These are phyloP conservation scores for Microdon myrmicae DNA, from an alignment of 2,888 invertebrate species.

Conservation along the genomic window DNA sequence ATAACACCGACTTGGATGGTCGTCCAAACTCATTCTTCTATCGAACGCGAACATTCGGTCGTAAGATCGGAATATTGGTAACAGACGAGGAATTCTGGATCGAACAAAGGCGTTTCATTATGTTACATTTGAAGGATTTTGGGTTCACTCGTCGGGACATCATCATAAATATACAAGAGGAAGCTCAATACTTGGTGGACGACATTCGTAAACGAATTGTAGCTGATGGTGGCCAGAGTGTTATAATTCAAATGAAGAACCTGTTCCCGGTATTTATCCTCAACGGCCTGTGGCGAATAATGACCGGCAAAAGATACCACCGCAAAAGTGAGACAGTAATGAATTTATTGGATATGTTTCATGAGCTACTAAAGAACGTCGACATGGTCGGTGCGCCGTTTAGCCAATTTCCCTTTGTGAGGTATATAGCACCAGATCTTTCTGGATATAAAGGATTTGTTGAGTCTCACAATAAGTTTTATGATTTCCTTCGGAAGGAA, in stretches of 20 bases:
- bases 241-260: constrained; percentile 75
- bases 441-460: constrained; percentile 83
- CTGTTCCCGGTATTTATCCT: constrained; percentile 81
- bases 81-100: constrained; percentile 78
- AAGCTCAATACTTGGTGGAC: constrained; percentile 74
- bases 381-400: constrained; percentile 86
- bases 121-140: constrained; percentile 82
- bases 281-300: constrained; percentile 85
- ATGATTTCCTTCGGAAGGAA: constrained; percentile 78
- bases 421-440: constrained; percentile 76
- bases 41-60: constrained; percentile 80
- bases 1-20: constrained; percentile 81
- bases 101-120: constrained; percentile 80
- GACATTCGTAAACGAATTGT: constrained; percentile 65
- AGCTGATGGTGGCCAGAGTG: constrained; percentile 65
- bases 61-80: constrained; percentile 76
- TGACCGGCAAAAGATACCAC: constrained; percentile 80
- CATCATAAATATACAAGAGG: constrained; percentile 77
- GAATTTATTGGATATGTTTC: constrained; percentile 75
- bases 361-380: constrained; percentile 77
- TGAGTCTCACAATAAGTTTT: constrained; percentile 76
- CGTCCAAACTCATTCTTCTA: constrained; percentile 82
- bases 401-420: constrained; percentile 81
- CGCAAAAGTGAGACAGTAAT: constrained; percentile 77
- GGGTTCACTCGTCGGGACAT: constrained; percentile 84